A percentile compares a stretch with the other conserved stretches of the same genome.
Evolutionary conservation across 37 sponge, comb jelly and placozoan species (phyloP).

Genomic region (Beroe forskalii): DNA sequence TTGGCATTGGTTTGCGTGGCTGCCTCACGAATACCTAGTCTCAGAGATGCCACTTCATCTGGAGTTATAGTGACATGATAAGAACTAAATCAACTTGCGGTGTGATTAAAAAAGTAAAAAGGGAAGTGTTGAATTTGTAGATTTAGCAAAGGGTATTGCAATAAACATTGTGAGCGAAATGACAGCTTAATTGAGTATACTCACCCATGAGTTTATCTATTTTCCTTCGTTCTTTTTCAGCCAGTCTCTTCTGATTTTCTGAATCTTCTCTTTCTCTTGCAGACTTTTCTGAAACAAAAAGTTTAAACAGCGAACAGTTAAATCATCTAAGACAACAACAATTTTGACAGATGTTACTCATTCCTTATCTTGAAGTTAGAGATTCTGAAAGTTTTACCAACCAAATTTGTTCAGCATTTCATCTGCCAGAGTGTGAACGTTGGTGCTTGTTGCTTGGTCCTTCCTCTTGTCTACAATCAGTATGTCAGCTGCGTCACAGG

Average conservation of each 20-base stretch:
- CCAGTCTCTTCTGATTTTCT: neutral
- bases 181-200: too few relatives aligned
- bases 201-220: slow-evolving; percentile 14
- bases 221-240: slow-evolving; percentile 3
- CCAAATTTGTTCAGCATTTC: slow-evolving; percentile 37
- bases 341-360: too few relatives aligned
- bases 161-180: too few relatives aligned
- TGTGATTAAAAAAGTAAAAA: too few relatives aligned
- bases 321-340: too few relatives aligned
- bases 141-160: too few relatives aligned
- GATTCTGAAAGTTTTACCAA: neutral
- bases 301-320: neutral
- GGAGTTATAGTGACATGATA: too few relatives aligned
- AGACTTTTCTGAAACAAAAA: slow-evolving; percentile 26
- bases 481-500: neutral
- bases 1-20: slow-evolving; percentile 10
- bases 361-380: too few relatives aligned
- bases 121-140: too few relatives aligned
- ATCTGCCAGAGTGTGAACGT: slow-evolving; percentile 9
- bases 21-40: slow-evolving; percentile 22
- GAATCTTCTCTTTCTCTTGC: neutral
- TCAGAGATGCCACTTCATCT: slow-evolving; percentile 26
- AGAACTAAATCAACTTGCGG: too few relatives aligned
- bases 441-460: slow-evolving; percentile 12
- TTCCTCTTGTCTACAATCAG: neutral